A percentile compares a stretch with the other conserved stretches of the same genome.
Conservation (phyloP, 1,140 invertebrate genomes). For the Brachystomella parvula region DNA sequence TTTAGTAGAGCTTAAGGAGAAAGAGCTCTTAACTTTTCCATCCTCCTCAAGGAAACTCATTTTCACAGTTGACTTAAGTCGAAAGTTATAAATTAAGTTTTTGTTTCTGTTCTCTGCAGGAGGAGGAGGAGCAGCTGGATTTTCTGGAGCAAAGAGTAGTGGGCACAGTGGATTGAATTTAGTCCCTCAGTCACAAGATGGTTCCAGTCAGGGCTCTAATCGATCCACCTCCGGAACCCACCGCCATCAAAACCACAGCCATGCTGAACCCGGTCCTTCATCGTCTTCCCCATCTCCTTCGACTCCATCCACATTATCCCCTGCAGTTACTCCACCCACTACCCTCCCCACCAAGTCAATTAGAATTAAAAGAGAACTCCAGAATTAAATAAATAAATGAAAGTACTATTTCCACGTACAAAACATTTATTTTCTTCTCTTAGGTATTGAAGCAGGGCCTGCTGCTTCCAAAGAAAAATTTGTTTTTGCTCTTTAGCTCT, state of each 20-base stretch:
- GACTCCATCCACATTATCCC: conserved; percentile 9
- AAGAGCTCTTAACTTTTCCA: not conserved
- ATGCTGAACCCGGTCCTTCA: not conserved
- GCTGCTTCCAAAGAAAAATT: conserved; percentile 20
- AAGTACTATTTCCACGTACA: conserved; percentile 19
- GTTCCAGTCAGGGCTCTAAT: conserved; percentile 8
- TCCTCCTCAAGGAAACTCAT: conserved; percentile 9
- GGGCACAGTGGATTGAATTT: conserved; percentile 22
- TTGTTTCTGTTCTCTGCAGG: conserved; percentile 3
- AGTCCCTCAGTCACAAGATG: conserved; percentile 16
- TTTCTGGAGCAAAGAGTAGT: conserved; percentile 15
- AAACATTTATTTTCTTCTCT: conserved; percentile 25
- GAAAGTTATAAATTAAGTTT: conserved; percentile 5
- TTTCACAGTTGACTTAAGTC: not conserved
- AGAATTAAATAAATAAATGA: conserved; percentile 12
- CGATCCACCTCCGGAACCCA: conserved; percentile 8
- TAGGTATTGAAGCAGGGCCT: conserved; percentile 27
- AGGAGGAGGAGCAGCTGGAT: conserved; percentile 17
- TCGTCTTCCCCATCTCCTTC: conserved; percentile 7
- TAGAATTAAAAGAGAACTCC: conserved; percentile 24
- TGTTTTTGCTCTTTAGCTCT: no score
- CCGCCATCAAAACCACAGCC: not conserved
- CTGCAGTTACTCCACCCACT: conserved; percentile 8
- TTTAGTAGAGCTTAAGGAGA: not conserved
- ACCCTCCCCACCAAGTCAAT: conserved; percentile 13